Base-by-base conservation (phyloP, 1,140 invertebrate species). In the Nautilus pompilius region DNA sequence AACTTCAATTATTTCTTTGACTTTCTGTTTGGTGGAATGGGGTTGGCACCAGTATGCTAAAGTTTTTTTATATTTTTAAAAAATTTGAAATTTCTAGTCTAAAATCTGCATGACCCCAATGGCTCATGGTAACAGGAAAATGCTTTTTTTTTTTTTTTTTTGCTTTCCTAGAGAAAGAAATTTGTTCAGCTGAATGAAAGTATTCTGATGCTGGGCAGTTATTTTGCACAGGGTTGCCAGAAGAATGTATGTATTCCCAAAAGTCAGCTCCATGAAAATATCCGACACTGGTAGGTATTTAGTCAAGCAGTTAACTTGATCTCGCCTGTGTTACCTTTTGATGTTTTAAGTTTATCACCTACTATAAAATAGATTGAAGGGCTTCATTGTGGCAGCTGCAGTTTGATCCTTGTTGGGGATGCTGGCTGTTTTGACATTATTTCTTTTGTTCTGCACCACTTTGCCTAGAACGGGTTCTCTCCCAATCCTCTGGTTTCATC, bases 161-260 rank as follows among this genome's bases (percentile, higher is more conserved):
- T 48, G 53, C 32, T 62, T 20, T 65, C 73, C 65, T 63, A 90
- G 68, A 84, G 94, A 57, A 80, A 88, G 64, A 82, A 87, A 68
- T 93, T 97, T 62, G 93, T 97, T 0, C 83, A 88, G 2, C 83
- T 96, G 0, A 97, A 96, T 80, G 90, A 96, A 79, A 84, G 84
- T 41, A 92, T 93, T 59, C 78, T 90, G 53, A 87, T 93, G 80
- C 83, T 91, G 3, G 93, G 95, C 1, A 93, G 95, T 75, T 87
- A 89, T 70, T 98, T 98, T 77, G 91, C 93, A 86, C 84, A 89
- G 46, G 89, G 89, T 28, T 86, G 90, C 1, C 87, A 89, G 17
- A 86, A 86, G 36, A 87, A 91, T 3, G 84, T 89, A 57, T 70
- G 85, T 33, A 84, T 95, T 1, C 82, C 86, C 0, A 87, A 88